These are phyloP conservation scores for Danaus chrysippus DNA, from an alignment of 2,888 invertebrate genomes.

Conservation along the genomic window DNA sequence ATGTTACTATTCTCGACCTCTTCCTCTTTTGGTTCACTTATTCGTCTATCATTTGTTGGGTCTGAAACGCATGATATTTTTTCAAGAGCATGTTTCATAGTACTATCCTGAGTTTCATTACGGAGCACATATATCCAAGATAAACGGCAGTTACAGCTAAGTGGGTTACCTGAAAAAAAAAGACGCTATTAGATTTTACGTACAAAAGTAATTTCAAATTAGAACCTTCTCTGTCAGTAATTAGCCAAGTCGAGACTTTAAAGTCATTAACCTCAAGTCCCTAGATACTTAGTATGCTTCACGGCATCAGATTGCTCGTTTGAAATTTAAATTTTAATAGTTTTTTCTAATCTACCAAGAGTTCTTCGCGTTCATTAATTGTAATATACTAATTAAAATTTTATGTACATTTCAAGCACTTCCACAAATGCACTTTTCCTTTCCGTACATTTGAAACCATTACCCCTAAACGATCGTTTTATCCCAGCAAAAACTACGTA, in stretches of 20 bases:
- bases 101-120: slow-evolving; percentile 85
- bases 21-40: slow-evolving; percentile 49
- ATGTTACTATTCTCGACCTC: slow-evolving; percentile 49
- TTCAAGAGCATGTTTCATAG: slow-evolving; percentile 83
- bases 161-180: slow-evolving; percentile 85
- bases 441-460: slow-evolving; percentile 30
- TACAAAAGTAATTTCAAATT: slow-evolving; percentile 26
- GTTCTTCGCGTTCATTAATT: slow-evolving; percentile 28
- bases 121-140: slow-evolving; percentile 88
- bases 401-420: slow-evolving; percentile 30
- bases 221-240: slow-evolving; percentile 21
- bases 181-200: slow-evolving; percentile 28
- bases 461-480: slow-evolving; percentile 29
- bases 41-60: slow-evolving; percentile 48
- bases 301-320: slow-evolving; percentile 22
- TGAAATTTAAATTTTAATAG: slow-evolving; percentile 31
- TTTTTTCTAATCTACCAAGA: slow-evolving; percentile 31
- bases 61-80: slow-evolving; percentile 85
- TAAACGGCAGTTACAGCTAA: slow-evolving; percentile 90
- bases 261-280: slow-evolving; percentile 26
- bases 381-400: slow-evolving; percentile 33
- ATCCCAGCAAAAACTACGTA: slow-evolving; percentile 20
- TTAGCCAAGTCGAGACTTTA: slow-evolving; percentile 21
- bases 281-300: slow-evolving; percentile 27
- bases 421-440: slow-evolving; percentile 28